Evolutionary conservation across 2,888 invertebrate genomes (phyloP), one percentile per base, ranked within the genome.

Genomic region (Ophion slaviceki): DNA sequence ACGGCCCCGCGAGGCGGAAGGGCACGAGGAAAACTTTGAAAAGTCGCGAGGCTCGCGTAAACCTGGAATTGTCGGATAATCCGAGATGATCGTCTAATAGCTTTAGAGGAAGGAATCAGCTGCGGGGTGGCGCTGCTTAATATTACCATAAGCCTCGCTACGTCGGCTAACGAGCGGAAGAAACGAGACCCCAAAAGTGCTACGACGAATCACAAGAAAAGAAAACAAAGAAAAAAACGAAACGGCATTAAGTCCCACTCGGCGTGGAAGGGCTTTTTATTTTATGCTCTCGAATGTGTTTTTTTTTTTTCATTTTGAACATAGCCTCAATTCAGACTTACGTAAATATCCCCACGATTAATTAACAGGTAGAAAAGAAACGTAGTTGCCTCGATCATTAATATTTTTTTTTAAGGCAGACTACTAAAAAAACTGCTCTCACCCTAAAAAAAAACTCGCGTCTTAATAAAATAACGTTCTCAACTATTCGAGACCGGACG

Each of bases 41-140:
- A 93, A 92, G 93, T 92, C 90, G 89, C 89, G 92, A 91, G 91
- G 90, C 90, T 76, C 80, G 90, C 90, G 90, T 90, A 90, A 92
- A 92, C 91, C 89, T 91, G 89, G 88, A 91, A 92, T 92, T 91
- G 92, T 89, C 89, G 92, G 93, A 93, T 93, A 92, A 93, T 93
- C 93, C 93, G 89, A 92, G 93, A 93, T 93, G 93, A 93, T 93
- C 93, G 92, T 91, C 92, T 93, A 93, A 93, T 93, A 93, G 93
- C 92, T 93, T 93, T 93, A 93, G 92, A 75, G 81, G 92, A 92
- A 92, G 92, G 93, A 93, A 93, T 93, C 92, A 92, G 91, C 91
- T 90, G 90, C 88, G 80, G 87, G 87, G 87, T 90, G 89, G 88
- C 90, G 91, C 90, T 91, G 89, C 91, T 92, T 91, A 89, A 92